These are phyloP conservation scores for Microplitis deprimator DNA, from an alignment of 2,888 invertebrate genomes.

Conservation along the genomic window DNA sequence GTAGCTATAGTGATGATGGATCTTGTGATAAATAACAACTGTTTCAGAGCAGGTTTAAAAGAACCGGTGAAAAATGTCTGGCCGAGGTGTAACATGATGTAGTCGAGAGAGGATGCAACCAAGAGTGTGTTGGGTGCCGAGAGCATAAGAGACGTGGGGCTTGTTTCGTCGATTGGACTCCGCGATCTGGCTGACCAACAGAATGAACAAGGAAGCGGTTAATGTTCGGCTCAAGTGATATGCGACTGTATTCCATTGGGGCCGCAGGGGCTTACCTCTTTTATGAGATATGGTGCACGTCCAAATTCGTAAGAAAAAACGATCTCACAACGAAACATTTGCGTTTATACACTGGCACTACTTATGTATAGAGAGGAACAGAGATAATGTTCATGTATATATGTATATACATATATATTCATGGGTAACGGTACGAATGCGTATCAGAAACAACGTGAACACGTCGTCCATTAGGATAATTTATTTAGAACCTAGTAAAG, in stretches of 20 bases:
- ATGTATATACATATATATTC: constrained; percentile 14
- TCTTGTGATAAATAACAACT: not conserved
- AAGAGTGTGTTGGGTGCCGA: too few relatives aligned
- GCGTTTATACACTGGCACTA: not conserved
- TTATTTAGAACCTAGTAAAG: not conserved
- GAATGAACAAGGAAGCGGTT: constrained; percentile 29
- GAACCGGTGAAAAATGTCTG: constrained; percentile 13
- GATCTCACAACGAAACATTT: constrained; percentile 24
- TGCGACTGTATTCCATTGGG: constrained; percentile 10
- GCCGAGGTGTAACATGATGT: constrained; percentile 1
- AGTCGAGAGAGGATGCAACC: not conserved
- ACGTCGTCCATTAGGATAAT: constrained; percentile 1
- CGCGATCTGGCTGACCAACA: constrained; percentile 18
- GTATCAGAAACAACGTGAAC: not conserved
- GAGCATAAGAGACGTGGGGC: not conserved
- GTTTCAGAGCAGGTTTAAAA: not conserved
- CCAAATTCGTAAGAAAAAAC: constrained; percentile 46
- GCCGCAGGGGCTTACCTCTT: constrained; percentile 2
- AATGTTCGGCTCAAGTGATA: constrained; percentile 27
- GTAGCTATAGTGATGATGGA: not conserved
- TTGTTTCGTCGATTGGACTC: constrained; percentile 41
- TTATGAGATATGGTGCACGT: constrained; percentile 33
- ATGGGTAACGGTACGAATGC: not conserved
- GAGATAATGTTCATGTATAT: constrained; percentile 1
- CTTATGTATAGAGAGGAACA: not conserved